A percentile compares a stretch with the other conserved stretches of the same genome.
These are phyloP conservation scores for Ophonus ardosiacus DNA, from an alignment of 2,888 invertebrate species.

Conservation along the genomic window DNA sequence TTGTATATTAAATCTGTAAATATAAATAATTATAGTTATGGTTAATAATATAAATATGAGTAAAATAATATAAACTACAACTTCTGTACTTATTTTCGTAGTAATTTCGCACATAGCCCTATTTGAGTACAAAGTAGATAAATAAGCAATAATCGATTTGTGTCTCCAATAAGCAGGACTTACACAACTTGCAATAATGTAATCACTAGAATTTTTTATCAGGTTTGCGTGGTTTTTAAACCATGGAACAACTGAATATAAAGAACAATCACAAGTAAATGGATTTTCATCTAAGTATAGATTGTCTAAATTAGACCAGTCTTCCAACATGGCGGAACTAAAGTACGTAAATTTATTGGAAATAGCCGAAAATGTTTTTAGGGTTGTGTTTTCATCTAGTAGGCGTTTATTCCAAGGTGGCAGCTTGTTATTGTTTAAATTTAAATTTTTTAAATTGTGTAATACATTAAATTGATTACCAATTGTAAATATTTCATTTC, in stretches of 20 bases:
- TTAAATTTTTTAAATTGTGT: slow-evolving; percentile 75
- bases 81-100: background rate
- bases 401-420: slow-evolving; percentile 78
- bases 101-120: slow-evolving; percentile 33
- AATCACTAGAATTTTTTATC: slow-evolving; percentile 3
- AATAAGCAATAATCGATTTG: slow-evolving; percentile 18
- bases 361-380: slow-evolving; percentile 74
- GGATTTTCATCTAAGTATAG: slow-evolving; percentile 78
- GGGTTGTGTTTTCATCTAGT: slow-evolving; percentile 75
- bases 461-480: slow-evolving; percentile 76
- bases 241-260: slow-evolving; percentile 76
- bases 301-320: slow-evolving; percentile 76
- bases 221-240: slow-evolving; percentile 70
- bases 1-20: slow-evolving; percentile 74
- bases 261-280: slow-evolving; percentile 78
- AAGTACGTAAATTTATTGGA: slow-evolving; percentile 79
- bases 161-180: slow-evolving; percentile 35
- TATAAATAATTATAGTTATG: slow-evolving; percentile 59
- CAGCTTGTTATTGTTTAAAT: slow-evolving; percentile 78
- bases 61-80: background rate
- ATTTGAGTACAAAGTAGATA: background rate
- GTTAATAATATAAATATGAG: slow-evolving; percentile 46
- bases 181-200: slow-evolving; percentile 42
- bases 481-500: slow-evolving; percentile 76
- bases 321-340: slow-evolving; percentile 79